phyloP scores from a whole-genome alignment of 2,797 vertebrate species.

The Columba guinea region DNA sequence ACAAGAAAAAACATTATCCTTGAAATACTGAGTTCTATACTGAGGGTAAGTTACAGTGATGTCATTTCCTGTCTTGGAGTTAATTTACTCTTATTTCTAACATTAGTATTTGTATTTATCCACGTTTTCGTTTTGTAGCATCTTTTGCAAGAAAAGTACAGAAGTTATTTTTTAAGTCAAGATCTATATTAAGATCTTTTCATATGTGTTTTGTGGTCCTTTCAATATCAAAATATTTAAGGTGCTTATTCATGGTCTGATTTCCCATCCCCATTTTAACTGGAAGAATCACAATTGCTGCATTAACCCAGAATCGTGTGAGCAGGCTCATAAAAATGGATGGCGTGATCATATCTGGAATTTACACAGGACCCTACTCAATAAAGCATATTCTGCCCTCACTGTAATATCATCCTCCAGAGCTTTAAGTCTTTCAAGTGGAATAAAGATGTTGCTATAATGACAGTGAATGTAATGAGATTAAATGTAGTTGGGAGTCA shows the following conservation, averaged over 20 bases:
- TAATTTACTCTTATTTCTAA: neutral
- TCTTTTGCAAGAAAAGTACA: neutral
- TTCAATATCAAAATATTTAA: neutral
- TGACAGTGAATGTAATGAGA: constrained; percentile 74
- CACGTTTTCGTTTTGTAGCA: neutral
- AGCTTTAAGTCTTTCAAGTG: constrained; percentile 75
- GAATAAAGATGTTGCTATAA: constrained; percentile 74
- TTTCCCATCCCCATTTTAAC: neutral
- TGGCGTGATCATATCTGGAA: constrained; percentile 39
- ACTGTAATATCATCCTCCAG: constrained; percentile 67
- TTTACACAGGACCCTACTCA: constrained; percentile 63
- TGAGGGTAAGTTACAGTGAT: neutral
- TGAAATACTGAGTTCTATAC: neutral
- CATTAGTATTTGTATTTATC: neutral
- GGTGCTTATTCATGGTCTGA: neutral
- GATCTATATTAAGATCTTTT: neutral
- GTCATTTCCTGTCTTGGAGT: neutral
- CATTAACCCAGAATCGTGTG: neutral
- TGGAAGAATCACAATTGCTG: neutral
- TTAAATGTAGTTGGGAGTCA: constrained; percentile 72
- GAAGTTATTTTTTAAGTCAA: neutral
- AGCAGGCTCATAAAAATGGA: constrained; percentile 60
- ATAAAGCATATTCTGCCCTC: constrained; percentile 56
- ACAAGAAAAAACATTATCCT: neutral
- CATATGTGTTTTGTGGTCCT: neutral